Conservation (phyloP, 2,113 vertebrate species). For the Colius striatus region DNA sequence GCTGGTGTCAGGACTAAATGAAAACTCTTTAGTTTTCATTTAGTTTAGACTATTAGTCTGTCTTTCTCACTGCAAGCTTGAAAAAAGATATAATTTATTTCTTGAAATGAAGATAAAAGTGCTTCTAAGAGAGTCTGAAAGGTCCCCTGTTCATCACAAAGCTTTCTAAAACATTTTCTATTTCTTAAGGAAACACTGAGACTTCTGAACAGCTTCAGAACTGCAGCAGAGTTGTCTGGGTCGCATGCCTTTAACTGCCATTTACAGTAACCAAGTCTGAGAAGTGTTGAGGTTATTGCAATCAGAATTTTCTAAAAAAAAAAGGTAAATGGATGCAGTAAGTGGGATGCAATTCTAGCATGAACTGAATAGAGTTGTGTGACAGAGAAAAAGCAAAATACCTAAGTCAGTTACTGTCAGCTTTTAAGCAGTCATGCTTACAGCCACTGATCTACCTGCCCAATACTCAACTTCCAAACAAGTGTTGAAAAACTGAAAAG, state of each 20-base stretch:
- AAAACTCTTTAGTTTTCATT: not conserved
- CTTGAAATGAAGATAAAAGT: not conserved
- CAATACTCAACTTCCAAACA: not conserved
- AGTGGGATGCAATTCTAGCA: not conserved
- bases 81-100: not conserved
- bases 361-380: not conserved
- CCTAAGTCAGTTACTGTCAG: accelerated
- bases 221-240: not conserved
- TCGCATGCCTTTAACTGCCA: not conserved
- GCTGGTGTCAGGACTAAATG: not conserved
- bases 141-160: not conserved
- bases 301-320: not conserved
- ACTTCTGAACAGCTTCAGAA: not conserved
- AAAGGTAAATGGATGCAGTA: not conserved
- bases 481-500: not conserved
- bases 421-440: not conserved
- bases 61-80: not conserved
- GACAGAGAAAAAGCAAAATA: not conserved
- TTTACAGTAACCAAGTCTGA: not conserved
- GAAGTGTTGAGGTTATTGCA: not conserved
- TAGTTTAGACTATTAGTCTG: not conserved
- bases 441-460: not conserved
- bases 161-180: not conserved
- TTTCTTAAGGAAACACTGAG: not conserved
- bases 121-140: not conserved